A percentile compares a stretch with the other conserved stretches of the same genome.
Evolutionary conservation across 2,113 vertebrate species (phyloP).

Genomic region (Cheilinus undulatus): DNA sequence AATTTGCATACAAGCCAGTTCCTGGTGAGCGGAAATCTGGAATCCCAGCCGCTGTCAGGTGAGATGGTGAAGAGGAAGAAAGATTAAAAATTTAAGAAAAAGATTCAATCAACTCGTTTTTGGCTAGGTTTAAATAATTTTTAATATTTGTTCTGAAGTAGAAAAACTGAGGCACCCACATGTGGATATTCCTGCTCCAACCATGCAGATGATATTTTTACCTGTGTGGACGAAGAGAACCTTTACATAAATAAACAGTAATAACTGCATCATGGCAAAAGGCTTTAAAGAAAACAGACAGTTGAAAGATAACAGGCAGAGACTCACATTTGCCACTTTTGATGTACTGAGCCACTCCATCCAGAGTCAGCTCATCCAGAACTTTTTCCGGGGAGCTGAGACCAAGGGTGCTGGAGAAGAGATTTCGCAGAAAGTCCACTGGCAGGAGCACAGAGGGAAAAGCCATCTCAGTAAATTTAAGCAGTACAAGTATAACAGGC

Average conservation of each 20-base stretch:
- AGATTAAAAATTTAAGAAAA: background rate
- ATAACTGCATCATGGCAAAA: background rate
- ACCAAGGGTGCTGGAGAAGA: slow-evolving; percentile 89
- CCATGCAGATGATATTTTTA: slow-evolving; percentile 92
- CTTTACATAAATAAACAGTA: background rate
- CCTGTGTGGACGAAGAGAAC: slow-evolving; percentile 76
- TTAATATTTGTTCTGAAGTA: background rate
- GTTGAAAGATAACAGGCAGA: background rate
- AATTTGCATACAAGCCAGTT: slow-evolving; percentile 91
- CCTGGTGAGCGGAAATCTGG: slow-evolving; percentile 93
- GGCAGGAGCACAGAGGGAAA: background rate
- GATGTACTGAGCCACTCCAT: slow-evolving; percentile 88
- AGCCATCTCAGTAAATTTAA: background rate
- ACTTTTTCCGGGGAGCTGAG: slow-evolving; percentile 87
- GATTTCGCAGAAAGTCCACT: slow-evolving; percentile 93
- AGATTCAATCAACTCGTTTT: background rate
- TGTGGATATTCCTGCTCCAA: slow-evolving; percentile 92
- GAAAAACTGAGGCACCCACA: slow-evolving; percentile 75
- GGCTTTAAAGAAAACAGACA: background rate
- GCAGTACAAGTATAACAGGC: background rate
- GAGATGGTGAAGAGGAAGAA: background rate
- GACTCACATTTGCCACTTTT: slow-evolving; percentile 89
- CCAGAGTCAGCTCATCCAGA: slow-evolving; percentile 89
- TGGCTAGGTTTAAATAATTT: background rate
- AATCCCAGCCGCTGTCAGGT: slow-evolving; percentile 88